Conservation (phyloP, 2,888 invertebrate species). For the Brachynemurus nebulosus region DNA sequence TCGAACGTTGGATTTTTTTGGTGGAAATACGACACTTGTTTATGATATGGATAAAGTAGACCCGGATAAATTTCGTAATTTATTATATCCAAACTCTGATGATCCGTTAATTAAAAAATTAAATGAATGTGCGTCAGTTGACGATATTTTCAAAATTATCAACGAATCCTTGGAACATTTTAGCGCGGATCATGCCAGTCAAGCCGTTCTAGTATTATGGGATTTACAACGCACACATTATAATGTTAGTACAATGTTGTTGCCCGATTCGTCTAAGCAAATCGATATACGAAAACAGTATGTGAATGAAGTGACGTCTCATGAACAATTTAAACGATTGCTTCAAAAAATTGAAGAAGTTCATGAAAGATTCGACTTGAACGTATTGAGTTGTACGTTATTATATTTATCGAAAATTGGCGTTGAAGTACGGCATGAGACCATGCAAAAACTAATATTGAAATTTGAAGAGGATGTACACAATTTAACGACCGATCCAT, state of each 20-base stretch:
- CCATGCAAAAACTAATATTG: constrained; percentile 27
- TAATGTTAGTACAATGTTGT: constrained; percentile 19
- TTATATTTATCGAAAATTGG: constrained; percentile 36
- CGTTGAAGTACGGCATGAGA: constrained; percentile 24
- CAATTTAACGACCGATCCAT: constrained; percentile 22
- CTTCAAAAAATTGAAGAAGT: constrained; percentile 24
- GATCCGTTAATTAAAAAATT: constrained; percentile 24
- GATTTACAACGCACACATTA: constrained; percentile 29
- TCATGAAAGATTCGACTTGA: constrained; percentile 25
- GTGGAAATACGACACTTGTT: no score
- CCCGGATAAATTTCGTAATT: constrained; percentile 15
- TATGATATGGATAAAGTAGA: no score
- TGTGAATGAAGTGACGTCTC: constrained; percentile 22
- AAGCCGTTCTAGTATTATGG: constrained; percentile 28
- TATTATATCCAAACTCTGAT: constrained; percentile 20
- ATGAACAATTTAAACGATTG: constrained; percentile 24
- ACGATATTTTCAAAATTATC: constrained; percentile 28
- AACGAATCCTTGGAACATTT: constrained; percentile 20
- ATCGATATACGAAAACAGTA: constrained; percentile 21
- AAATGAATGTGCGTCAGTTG: constrained; percentile 26
- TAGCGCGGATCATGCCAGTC: constrained; percentile 20
- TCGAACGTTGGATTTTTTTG: no score
- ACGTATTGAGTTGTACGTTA: constrained; percentile 31
- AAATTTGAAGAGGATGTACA: constrained; percentile 23
- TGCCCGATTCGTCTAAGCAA: constrained; percentile 7